Evolutionary conservation across 64 coral and sea anemone species (phyloP).

Genomic region (Dendronephthya gigantea): DNA sequence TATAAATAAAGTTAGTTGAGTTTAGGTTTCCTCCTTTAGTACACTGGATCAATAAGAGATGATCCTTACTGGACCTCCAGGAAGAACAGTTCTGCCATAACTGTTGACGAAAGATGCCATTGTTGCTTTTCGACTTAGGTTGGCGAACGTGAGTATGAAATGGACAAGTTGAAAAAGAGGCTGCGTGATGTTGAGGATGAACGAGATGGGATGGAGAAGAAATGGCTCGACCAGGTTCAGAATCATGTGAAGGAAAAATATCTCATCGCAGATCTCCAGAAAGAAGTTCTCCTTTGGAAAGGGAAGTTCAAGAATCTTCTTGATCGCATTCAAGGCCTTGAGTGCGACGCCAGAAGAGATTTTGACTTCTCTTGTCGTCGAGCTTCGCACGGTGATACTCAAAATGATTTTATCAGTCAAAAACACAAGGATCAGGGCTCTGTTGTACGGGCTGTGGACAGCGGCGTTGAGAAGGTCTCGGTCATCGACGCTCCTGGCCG

Average conservation of each 20-base stretch:
- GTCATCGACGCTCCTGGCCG: neutral
- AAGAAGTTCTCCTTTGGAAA: slow-evolving; percentile 8
- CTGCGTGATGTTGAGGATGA: slow-evolving; percentile 2
- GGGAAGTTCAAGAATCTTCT: slow-evolving; percentile 12
- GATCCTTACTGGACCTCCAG: too few species aligned
- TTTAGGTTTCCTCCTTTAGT: too few species aligned
- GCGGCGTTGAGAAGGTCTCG: neutral
- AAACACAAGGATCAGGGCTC: neutral
- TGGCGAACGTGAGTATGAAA: neutral
- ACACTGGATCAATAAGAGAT: too few species aligned
- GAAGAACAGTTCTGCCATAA: neutral
- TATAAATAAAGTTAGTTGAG: too few species aligned
- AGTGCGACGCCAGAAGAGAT: neutral
- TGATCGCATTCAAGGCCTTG: neutral
- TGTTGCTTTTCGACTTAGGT: neutral
- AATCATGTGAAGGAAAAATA: slow-evolving; percentile 18
- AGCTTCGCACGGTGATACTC: neutral
- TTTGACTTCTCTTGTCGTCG: slow-evolving; percentile 10
- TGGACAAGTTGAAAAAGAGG: neutral
- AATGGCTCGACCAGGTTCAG: slow-evolving; percentile 1
- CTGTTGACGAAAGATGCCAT: neutral
- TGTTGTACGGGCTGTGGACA: neutral
- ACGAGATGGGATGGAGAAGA: slow-evolving; percentile 6
- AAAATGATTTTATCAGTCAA: neutral
- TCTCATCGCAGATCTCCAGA: slow-evolving; percentile 1